phyloP scores from a whole-genome alignment of 2,797 vertebrate species.

The Salmo trutta region DNA sequence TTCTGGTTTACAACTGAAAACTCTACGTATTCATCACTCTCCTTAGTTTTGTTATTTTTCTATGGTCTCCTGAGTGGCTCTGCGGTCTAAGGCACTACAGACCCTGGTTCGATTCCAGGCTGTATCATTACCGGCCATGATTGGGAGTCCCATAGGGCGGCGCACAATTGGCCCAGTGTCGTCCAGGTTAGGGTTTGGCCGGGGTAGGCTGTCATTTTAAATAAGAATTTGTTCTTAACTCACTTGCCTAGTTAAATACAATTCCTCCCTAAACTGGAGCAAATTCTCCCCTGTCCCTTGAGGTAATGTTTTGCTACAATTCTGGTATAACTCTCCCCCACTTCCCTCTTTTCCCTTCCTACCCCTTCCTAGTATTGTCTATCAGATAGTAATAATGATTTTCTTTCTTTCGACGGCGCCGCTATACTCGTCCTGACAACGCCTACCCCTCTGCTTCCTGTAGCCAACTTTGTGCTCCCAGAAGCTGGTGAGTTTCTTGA shows the following conservation, averaged over 20 bases:
- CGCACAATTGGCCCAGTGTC: too few species aligned
- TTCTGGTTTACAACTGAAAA: conserved; percentile 29
- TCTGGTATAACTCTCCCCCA: conserved; percentile 20
- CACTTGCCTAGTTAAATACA: too few species aligned
- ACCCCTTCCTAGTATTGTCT: conserved; percentile 17
- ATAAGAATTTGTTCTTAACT: too few species aligned
- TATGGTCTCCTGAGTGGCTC: conserved; percentile 3
- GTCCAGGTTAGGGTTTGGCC: too few species aligned
- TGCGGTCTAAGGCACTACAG: too few species aligned
- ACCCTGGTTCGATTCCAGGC: too few species aligned
- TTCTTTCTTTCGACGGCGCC: conserved; percentile 73
- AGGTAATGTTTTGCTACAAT: conserved; percentile 2
- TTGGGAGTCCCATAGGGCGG: too few species aligned
- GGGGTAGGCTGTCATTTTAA: too few species aligned
- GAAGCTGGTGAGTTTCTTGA: conserved; percentile 89
- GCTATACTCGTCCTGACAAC: conserved; percentile 76
- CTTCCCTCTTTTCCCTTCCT: conserved; percentile 26
- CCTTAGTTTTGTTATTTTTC: conserved; percentile 37
- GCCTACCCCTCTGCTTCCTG: conserved; percentile 43
- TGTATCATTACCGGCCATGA: too few species aligned
- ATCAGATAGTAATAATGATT: conserved; percentile 65
- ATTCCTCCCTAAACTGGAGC: conserved; percentile 47
- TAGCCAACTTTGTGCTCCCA: conserved; percentile 90
- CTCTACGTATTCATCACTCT: conserved; percentile 23
- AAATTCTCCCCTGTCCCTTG: conserved; percentile 51